Conservation (phyloP, 30 jellyfish, hydroid and myxozoan genomes). For the Hydractinia echinata region DNA sequence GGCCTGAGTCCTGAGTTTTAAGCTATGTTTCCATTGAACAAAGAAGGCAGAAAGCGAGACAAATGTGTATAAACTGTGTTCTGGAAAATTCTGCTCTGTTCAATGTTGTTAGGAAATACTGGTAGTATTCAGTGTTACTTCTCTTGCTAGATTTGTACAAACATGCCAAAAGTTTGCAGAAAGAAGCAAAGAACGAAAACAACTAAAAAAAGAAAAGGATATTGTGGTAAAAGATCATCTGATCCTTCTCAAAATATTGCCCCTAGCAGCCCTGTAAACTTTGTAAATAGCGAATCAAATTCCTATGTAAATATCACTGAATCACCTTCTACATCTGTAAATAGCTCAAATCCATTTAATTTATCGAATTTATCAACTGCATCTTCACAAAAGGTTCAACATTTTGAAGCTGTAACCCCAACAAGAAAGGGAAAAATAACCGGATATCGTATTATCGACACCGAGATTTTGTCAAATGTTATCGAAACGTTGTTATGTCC, state of each 20-base stretch:
- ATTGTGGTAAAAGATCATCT: background rate
- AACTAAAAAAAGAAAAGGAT: background rate
- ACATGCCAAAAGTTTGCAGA: background rate
- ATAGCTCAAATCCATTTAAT: background rate
- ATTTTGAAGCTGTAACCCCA: background rate
- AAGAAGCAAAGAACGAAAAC: background rate
- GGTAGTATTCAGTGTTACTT: too few species aligned
- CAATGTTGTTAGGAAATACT: background rate
- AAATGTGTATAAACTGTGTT: too few species aligned
- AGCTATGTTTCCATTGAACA: too few species aligned
- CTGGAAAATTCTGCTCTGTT: background rate
- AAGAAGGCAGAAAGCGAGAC: too few species aligned
- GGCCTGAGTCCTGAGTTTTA: too few species aligned
- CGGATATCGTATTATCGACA: background rate
- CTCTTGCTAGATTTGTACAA: background rate
- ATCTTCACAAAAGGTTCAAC: background rate
- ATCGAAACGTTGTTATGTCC: background rate
- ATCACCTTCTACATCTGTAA: too few species aligned
- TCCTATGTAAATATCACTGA: background rate
- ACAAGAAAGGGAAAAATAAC: background rate
- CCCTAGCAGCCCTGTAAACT: background rate
- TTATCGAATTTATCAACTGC: background rate
- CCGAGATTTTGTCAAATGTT: too few species aligned
- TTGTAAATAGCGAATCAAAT: background rate
- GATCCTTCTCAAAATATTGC: too few species aligned